Evolutionary conservation across 2,797 vertebrate species (phyloP).

Genomic region (Pseudomugil gertrudae): DNA sequence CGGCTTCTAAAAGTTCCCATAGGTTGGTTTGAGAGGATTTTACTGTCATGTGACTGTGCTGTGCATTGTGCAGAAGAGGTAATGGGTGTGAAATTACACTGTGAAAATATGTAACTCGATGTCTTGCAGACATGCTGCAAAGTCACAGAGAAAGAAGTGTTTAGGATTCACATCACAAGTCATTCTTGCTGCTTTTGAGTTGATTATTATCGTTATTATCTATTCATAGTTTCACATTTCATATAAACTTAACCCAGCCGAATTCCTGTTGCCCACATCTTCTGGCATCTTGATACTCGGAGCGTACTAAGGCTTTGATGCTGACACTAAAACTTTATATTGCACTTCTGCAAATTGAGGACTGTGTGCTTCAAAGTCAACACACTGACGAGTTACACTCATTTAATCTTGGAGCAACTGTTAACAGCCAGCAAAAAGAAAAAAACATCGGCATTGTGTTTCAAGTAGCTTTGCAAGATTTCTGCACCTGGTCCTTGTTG

Average conservation of each 20-base stretch:
- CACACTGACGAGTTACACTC: conserved; percentile 24
- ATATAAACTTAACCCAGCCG: background rate
- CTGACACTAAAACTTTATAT: conserved; percentile 28
- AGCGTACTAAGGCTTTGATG: conserved; percentile 28
- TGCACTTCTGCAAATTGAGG: conserved; percentile 26
- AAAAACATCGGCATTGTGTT: conserved; percentile 14
- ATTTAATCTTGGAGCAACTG: conserved; percentile 29
- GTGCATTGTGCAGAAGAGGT: conserved; percentile 73
- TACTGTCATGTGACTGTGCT: conserved; percentile 67
- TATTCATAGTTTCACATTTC: background rate
- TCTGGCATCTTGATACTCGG: conserved; percentile 15
- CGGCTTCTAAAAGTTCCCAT: conserved; percentile 71
- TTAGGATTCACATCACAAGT: conserved; percentile 18
- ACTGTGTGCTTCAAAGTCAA: conserved; percentile 16
- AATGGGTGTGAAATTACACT: conserved; percentile 80
- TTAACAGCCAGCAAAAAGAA: conserved; percentile 23
- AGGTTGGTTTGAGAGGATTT: conserved; percentile 68
- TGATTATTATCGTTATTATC: background rate
- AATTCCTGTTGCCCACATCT: conserved; percentile 7
- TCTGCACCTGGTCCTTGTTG: conserved; percentile 55
- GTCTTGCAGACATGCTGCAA: conserved; percentile 40
- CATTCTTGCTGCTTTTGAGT: background rate
- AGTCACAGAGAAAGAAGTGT: conserved; percentile 28
- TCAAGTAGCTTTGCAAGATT: conserved; percentile 42
- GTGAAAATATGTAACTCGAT: conserved; percentile 54